Evolutionary conservation across 2,888 invertebrate genomes (phyloP).

Genomic region (Chorisops tibialis): DNA sequence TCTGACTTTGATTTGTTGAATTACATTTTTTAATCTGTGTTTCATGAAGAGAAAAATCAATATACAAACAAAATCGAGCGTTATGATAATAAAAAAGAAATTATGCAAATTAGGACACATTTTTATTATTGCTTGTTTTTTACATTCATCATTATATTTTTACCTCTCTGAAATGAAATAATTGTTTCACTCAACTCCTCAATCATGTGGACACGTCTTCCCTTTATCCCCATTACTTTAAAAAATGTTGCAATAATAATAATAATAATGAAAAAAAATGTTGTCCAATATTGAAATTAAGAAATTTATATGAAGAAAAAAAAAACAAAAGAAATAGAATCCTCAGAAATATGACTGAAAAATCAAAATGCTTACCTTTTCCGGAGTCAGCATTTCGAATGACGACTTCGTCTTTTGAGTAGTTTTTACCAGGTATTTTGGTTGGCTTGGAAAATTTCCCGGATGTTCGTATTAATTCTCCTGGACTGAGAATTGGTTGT

Average conservation of each 20-base stretch:
- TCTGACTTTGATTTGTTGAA: no score
- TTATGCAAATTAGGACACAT: constrained; percentile 1
- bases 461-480: constrained; percentile 81
- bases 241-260: constrained; percentile 29
- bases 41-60: no score
- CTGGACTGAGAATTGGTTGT: constrained; percentile 67
- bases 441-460: constrained; percentile 87
- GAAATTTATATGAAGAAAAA: constrained; percentile 30
- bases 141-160: constrained; percentile 45
- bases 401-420: constrained; percentile 92
- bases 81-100: neutral
- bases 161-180: constrained; percentile 99
- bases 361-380: constrained; percentile 70
- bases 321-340: constrained; percentile 10
- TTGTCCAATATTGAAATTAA: constrained; percentile 20
- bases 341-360: neutral
- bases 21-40: no score
- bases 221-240: constrained; percentile 97
- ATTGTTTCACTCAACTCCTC: constrained; percentile 98
- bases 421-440: constrained; percentile 87
- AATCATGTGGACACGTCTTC: constrained; percentile 96
- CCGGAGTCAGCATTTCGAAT: constrained; percentile 94
- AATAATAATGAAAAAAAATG: constrained; percentile 22
- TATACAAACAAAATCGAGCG: no score
- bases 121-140: neutral